Conservation (phyloP, 2,888 invertebrate genomes). For the Eupithecia inturbata region DNA sequence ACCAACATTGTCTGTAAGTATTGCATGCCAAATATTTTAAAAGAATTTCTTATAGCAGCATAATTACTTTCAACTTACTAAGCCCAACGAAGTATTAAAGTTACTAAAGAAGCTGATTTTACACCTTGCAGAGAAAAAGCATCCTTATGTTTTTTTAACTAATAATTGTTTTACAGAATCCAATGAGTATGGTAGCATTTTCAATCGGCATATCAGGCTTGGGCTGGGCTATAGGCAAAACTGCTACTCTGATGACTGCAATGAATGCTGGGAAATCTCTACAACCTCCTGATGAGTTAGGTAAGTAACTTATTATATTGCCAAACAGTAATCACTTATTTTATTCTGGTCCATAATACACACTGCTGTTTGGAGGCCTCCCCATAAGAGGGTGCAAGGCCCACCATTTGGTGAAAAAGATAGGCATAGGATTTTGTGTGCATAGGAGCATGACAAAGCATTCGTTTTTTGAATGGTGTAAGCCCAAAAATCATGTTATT, state of each 20-base stretch:
- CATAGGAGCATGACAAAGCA: too few species aligned
- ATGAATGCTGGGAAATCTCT: constrained; percentile 75
- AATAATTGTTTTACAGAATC: constrained; percentile 82
- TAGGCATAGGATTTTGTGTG: too few species aligned
- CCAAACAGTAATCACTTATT: not conserved
- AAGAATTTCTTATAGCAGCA: not conserved
- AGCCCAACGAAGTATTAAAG: not conserved
- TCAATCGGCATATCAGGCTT: constrained; percentile 87
- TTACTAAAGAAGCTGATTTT: not conserved
- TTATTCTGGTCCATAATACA: not conserved
- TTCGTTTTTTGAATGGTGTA: too few species aligned
- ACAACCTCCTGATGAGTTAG: constrained; percentile 76
- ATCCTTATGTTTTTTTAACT: not conserved
- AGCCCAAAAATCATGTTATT: too few species aligned
- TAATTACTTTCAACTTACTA: not conserved
- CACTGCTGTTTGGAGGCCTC: not conserved
- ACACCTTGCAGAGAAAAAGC: not conserved
- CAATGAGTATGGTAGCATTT: constrained; percentile 88
- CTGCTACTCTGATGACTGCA: constrained; percentile 67
- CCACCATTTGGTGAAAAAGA: too few species aligned
- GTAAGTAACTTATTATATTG: constrained; percentile 49
- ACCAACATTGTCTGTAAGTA: constrained; percentile 86
- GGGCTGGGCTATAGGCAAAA: constrained; percentile 87
- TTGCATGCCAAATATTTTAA: constrained; percentile 1
- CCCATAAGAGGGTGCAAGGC: too few species aligned